Evolutionary conservation across 2,113 vertebrate species (phyloP), one percentile per base, ranked within the genome.

Genomic region (Hiodon alosoides): DNA sequence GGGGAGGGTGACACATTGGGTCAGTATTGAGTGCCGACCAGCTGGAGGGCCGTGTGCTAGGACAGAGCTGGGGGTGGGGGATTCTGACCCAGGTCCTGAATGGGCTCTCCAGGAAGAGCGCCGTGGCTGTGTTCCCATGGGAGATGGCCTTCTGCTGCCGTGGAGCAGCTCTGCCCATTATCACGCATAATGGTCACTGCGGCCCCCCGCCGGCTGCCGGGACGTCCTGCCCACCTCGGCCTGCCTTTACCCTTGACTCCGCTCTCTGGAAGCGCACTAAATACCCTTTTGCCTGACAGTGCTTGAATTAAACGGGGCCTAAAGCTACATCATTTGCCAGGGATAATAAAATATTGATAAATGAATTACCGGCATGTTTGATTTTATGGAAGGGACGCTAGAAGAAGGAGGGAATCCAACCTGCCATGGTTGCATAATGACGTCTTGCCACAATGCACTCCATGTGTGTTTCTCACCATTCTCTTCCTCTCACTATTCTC

Each of bases 231-330:
- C 91, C 88, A 89, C 90, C 89, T 83, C 87, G 83, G 84, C 83
- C 84, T 88, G 79, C 77, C 81, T 78, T 80, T 81, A 82, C 82
- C 81, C 83, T 86, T 83, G 83, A 83, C 87, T 89, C 85, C 84
- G 85, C 87, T 86, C 90, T 87, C 87, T 90, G 90, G 86, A 90
- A 93, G 90, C 86, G 87, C 87, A 86, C 90, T 92, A 92, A 92
- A 92, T 91, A 92, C 91, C 89, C 88, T 84, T 92, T 92, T 81
- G 90, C 90, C 87, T 91, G 90, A 91, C 90, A 87, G 86, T 71
- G 73, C 77, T 85, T 80, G 85, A 87, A 91, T 91, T 91, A 87
- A 88, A 91, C 85, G 84, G 79, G 85, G 80, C 81, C 87, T 90
- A 84, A 84, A 90, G 80, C 78, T 72, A 85, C 88, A 86, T 88